These are phyloP conservation scores for Boloria euphrosyne DNA, from an alignment of 2,888 invertebrate species.

Conservation along the genomic window DNA sequence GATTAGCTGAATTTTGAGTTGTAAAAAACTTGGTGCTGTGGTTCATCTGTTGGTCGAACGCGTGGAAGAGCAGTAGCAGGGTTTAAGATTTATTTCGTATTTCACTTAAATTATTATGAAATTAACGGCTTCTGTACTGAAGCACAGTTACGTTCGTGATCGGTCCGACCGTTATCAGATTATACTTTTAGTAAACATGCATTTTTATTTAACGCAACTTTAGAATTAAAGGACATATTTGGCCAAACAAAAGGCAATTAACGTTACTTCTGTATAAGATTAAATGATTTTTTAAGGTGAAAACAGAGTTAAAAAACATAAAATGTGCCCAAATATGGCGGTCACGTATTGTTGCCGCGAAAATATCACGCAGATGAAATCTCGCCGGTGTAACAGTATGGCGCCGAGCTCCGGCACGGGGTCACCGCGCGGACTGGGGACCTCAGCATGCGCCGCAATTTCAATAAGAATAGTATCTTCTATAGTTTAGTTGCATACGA, in stretches of 20 bases:
- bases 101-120: constrained; percentile 1
- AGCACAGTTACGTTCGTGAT: constrained; percentile 2
- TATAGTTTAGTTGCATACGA: no score
- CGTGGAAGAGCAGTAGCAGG: neutral
- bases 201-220: constrained; percentile 29
- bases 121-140: neutral
- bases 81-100: neutral
- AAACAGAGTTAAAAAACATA: constrained; percentile 57
- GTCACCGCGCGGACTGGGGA: constrained; percentile 25
- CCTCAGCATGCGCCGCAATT: neutral
- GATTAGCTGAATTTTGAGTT: no score
- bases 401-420: constrained; percentile 52
- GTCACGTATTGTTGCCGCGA: constrained; percentile 74
- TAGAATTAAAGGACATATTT: constrained; percentile 40
- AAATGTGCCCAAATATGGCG: constrained; percentile 63
- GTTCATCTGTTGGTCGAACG: neutral
- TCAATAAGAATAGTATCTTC: no score
- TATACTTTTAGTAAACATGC: constrained; percentile 16
- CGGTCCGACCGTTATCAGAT: constrained; percentile 23
- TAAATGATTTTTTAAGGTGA: constrained; percentile 56
- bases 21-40: neutral
- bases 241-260: constrained; percentile 63
- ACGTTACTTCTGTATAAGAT: constrained; percentile 52
- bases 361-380: constrained; percentile 73
- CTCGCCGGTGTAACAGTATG: constrained; percentile 69